Evolutionary conservation across 2,797 vertebrate genomes (phyloP), one percentile per base, ranked within the genome.

Genomic region (Paratrypauchen microcephalus): DNA sequence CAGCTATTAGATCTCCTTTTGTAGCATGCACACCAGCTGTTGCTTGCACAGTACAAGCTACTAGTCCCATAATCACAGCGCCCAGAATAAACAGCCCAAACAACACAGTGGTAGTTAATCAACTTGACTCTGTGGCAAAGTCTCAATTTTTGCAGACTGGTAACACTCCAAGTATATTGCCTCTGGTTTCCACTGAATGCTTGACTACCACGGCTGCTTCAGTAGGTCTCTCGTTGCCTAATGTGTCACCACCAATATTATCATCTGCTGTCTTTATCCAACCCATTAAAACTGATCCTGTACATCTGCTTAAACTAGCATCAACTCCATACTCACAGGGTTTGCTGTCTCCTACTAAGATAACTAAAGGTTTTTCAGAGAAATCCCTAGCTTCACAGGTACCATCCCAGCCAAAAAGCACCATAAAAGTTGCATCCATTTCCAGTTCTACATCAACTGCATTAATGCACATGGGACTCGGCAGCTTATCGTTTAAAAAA

Each of bases 111-210:
- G 68, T 76, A 62, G 61, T 79, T 23, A 77, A 76, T 65, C 83
- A 82, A 77, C 87, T 83, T 50, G 86, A 84, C 68, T 74, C 80
- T 26, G 82, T 84, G 23, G 74, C 82, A 3, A 71, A 75, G 58
- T 71, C 82, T n/a, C 59, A 78, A 48, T 36, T 73, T 36, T 24
- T 36, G 2, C 84, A 76, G 19, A 15, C 72, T 26, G 61, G 58
- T 66, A 69, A 68, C 23, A 80, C 81, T 0, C 65, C 76, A 50
- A 73, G 61, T 19, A 70, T 88, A 47, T 66, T 54, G 71, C 63
- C 82, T 15, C 23, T 81, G 18, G 68, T 80, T 69, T 75, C 86
- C 11, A 66, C 85, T 52, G 69, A 78, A 62, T 73, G 74, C 81
- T 71, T 76, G 70, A 56, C 82, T 24, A 68, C 77, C 39, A 50